These are phyloP conservation scores for Trachelus tabidus DNA, from an alignment of 2,888 invertebrate genomes.

Conservation along the genomic window DNA sequence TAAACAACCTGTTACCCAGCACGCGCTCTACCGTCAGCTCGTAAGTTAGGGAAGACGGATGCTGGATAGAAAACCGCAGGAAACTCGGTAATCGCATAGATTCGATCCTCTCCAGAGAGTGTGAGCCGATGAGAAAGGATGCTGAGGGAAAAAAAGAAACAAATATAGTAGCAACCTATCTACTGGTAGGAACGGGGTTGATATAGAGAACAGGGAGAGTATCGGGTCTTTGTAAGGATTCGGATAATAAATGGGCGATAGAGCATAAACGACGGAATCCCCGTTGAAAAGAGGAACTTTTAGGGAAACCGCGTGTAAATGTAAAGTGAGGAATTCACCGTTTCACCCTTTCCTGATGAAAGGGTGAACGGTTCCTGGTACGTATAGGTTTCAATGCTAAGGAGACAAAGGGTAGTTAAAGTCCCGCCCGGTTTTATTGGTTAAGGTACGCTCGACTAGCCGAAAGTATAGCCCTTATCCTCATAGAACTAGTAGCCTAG, in stretches of 20 bases:
- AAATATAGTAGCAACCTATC: neutral
- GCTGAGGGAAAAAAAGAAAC: neutral
- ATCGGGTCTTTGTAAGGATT: neutral
- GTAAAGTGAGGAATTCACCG: neutral
- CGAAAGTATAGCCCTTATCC: neutral
- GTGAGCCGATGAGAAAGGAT: neutral
- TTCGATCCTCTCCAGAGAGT: neutral
- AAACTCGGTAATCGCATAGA: neutral
- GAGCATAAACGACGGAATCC: slow-evolving; percentile 2
- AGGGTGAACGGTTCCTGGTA: neutral
- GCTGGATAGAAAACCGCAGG: neutral
- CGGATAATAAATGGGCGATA: neutral
- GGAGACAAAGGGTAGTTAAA: slow-evolving; percentile 15
- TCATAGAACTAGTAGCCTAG: slow-evolving; percentile 55
- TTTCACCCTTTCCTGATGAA: neutral
- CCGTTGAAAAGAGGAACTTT: slow-evolving; percentile 2
- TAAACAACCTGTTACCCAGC: slow-evolving; percentile 49
- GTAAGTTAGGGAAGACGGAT: neutral
- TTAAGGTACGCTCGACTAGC: slow-evolving; percentile 20
- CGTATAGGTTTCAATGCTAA: neutral
- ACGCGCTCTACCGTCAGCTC: slow-evolving; percentile 16
- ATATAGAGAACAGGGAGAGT: slow-evolving; percentile 22
- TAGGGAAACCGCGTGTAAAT: slow-evolving; percentile 5
- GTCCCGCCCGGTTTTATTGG: slow-evolving; percentile 27
- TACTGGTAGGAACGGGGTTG: neutral